Conservation (phyloP, 35 echinoderm and acorn worm genomes). For the Ptychodera flava region DNA sequence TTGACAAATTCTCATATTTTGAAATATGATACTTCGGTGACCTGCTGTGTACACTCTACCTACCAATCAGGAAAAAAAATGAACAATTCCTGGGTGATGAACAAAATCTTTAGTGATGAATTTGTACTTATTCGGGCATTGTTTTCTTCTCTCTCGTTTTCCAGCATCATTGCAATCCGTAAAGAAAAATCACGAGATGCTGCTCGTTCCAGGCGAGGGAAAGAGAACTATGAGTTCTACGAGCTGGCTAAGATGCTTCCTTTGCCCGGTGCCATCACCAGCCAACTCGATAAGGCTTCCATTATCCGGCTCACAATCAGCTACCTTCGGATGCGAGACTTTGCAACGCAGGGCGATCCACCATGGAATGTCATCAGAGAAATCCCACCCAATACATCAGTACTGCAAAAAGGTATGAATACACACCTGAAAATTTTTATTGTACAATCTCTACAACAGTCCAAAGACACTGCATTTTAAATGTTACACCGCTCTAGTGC, state of each 20-base stretch:
- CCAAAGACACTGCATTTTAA: too few relatives aligned
- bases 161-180: slow-evolving; percentile 73
- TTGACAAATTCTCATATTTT: too few relatives aligned
- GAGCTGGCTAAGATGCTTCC: slow-evolving; percentile 96
- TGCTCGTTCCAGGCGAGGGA: slow-evolving; percentile 78
- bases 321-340: slow-evolving; percentile 84
- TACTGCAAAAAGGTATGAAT: neutral
- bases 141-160: too few relatives aligned
- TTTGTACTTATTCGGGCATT: too few relatives aligned
- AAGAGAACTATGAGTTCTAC: slow-evolving; percentile 99
- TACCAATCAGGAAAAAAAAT: too few relatives aligned
- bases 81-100: too few relatives aligned
- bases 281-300: slow-evolving; percentile 97
- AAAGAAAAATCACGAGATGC: slow-evolving; percentile 97
- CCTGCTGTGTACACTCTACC: too few relatives aligned
- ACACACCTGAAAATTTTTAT: neutral
- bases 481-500: too few relatives aligned
- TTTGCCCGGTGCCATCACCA: slow-evolving; percentile 91
- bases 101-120: too few relatives aligned
- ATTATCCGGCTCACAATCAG: slow-evolving; percentile 97
- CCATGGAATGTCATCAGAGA: slow-evolving; percentile 61
- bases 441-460: too few relatives aligned
- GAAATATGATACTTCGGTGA: too few relatives aligned
- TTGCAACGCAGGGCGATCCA: slow-evolving; percentile 84
- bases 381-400: neutral